A percentile compares a stretch with the other conserved stretches of the same genome.
phyloP scores from a whole-genome alignment of 2,113 vertebrate genomes.

The Damaliscus lunatus region DNA sequence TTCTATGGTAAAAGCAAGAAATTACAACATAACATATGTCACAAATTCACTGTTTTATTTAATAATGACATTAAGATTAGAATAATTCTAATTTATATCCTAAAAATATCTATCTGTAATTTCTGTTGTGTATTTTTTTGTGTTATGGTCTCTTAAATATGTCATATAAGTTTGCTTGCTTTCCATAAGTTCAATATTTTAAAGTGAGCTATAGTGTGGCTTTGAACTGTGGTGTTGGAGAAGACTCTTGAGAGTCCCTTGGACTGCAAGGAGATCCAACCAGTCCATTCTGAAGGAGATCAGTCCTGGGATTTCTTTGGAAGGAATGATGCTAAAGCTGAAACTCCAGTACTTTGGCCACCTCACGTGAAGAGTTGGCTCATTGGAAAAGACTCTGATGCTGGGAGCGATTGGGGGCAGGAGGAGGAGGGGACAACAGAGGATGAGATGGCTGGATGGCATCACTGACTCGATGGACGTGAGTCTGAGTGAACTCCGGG shows the following conservation, averaged over 20 bases:
- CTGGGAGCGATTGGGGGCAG: too few relatives aligned
- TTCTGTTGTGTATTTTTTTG: not conserved
- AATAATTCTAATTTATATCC: not conserved
- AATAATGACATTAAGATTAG: not conserved
- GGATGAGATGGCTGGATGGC: too few relatives aligned
- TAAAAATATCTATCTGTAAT: not conserved
- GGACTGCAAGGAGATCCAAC: too few relatives aligned
- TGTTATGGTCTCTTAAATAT: not conserved
- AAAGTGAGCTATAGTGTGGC: not conserved
- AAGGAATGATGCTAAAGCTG: too few relatives aligned
- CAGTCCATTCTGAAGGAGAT: too few relatives aligned
- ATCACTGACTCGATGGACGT: rapidly evolving
- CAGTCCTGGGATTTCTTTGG: too few relatives aligned
- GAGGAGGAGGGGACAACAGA: too few relatives aligned
- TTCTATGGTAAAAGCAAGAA: not conserved
- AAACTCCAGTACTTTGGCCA: too few relatives aligned
- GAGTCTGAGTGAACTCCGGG: too few relatives aligned
- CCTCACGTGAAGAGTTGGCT: too few relatives aligned
- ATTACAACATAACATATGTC: not conserved
- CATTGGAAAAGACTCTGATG: too few relatives aligned
- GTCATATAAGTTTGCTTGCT: not conserved
- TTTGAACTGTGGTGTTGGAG: not conserved
- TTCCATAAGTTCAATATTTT: not conserved
- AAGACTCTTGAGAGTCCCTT: too few relatives aligned
- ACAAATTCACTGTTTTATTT: not conserved